Base-by-base conservation (phyloP, 1,140 invertebrate species). In the Melanaphis sacchari region DNA sequence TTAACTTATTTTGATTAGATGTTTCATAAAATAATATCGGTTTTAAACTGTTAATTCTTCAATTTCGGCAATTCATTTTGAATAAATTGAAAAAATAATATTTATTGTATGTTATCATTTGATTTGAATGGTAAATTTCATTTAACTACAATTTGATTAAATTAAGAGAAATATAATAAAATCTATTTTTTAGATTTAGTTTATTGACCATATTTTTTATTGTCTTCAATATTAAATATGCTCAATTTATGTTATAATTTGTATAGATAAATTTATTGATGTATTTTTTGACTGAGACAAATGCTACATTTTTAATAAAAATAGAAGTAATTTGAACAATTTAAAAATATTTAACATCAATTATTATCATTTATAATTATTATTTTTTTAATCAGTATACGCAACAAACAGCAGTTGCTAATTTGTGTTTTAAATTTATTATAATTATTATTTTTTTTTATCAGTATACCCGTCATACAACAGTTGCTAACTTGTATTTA, bases 401-500 rank as follows among this genome's bases (percentile, higher is more conserved):
- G 18, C 52, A 66, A 59, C 26, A 43, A 43, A 43, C 52, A n/a
- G 15, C 52, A n/a, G 40, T 90, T 90, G 52, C 52, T 66, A 90
- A 24, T 26, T 41, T 90, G 89, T 90, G 89, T 90, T 66, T 90
- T 66, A 90, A 90, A 90, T 66, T 90, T 76, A 76, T 76, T 76
- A 76, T 76, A 76, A 76, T 90, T 90, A 90, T 90, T 90, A 90
- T 90, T 90, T 90, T 87, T 87, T 90, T 90, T 90, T 66, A n/a
- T 90, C 52, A n/a, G n/a, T 90, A 66, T 54, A 40, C 38, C 26
- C 52, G 43, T 41, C 11, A 90, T 66, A 66, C 52, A 41, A 6
- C 52, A n/a, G 40, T 90, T 90, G 52, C 52, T 66, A 90, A 24
- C 38, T 41, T 90, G 89, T 90, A 54, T 90, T 90, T 90, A 90